Base-by-base conservation (phyloP, 2,797 vertebrate species). In the Bradypodion pumilum region DNA sequence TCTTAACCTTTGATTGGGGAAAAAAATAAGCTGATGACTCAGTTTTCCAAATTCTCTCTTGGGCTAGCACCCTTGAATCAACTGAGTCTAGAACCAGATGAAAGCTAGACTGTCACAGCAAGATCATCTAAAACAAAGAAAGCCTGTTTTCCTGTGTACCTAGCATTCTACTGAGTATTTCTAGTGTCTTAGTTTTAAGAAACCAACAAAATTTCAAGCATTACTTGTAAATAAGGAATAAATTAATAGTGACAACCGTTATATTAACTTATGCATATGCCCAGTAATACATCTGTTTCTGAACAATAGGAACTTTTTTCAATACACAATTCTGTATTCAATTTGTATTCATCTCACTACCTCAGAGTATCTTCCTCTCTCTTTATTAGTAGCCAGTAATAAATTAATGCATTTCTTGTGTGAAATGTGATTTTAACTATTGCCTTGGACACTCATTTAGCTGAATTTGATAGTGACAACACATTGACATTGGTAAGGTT, bases 401-500 rank as follows among this genome's bases (percentile, higher is more conserved):
- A 87, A 60, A 92, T 92, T 93, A 89, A 93, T 85, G 88, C 85
- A 60, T 81, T 74, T 82, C 86, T 85, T 59, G 0, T 80, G 91
- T 86, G 83, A 90, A 93, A 90, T 37, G 84, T 75, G 87, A 90
- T 93, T 76, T 91, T 91, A 89, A 91, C 90, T 82, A 89, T 92
- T 94, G 89, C 92, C 89, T 83, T 84, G 92, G 94, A 91, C 92
- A 90, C 93, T 95, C 91, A 92, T 95, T 96, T 93, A 93, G 94
- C 66, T 81, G 93, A 82, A 89, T 94, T 94, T 93, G 94, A 94
- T 93, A 82, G 93, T 93, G 94, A 92, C 94, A 94, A 94, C 87
- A 92, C 95, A 93, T 91, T 96, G 95, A 96, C 95, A 95, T 95
- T 95, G 95, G 89, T 93, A 88, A 95, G 94, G 96, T 95, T 96